Base-by-base conservation (phyloP, 2,113 vertebrate species). In the Macrotus californicus region DNA sequence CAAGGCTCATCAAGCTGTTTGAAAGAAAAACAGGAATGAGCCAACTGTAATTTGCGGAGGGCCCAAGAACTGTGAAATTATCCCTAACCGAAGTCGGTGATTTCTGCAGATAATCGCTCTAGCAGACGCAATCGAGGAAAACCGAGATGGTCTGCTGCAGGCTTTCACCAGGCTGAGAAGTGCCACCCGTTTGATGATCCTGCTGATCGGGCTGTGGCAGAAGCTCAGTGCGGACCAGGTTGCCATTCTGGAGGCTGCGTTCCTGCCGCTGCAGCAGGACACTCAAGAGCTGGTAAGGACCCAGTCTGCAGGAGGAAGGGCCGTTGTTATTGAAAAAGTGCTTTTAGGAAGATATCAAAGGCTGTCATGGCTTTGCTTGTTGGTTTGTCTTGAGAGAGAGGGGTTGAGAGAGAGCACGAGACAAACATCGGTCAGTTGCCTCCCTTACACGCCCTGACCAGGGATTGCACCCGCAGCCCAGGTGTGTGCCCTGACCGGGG, bases 51-150 rank as follows among this genome's bases (percentile, higher is more conserved):
- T 97, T 97, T 79, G 81, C 54, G 87, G 89, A 97, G 72, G 93
- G 80, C 92, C 97, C 64, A 36, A 0, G 86, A 46, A 73, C 69
- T 85, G 94, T 97, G 97, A 96, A 98, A 96, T 89, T 95, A 79
- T 94, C 93, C 88, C 97, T 98, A 95, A 98, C 96, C 76, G 11
- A 93, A 34, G 64, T 97, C 96, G 97, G 93, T 97, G 21, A 93
- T 98, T 97, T 96, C 96, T 97, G 31, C 98, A 99, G 99, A 98
- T 99, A 97, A 99, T 99, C 48, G 98, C 99, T 94, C 97, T 99
- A 97, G 99, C 99, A 87, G 99, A 99, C 92, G 99, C 99, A 0
- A 98, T 99, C 13, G 98, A 99, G 97, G 99, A 99, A 97, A 99
- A 99, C 97, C 98, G 98, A 90, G 97, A 96, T 8, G 98, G 75